A percentile compares a stretch with the other conserved stretches of the same genome.
Conservation (phyloP, 1,140 invertebrate species). For the Achroia grisella region DNA sequence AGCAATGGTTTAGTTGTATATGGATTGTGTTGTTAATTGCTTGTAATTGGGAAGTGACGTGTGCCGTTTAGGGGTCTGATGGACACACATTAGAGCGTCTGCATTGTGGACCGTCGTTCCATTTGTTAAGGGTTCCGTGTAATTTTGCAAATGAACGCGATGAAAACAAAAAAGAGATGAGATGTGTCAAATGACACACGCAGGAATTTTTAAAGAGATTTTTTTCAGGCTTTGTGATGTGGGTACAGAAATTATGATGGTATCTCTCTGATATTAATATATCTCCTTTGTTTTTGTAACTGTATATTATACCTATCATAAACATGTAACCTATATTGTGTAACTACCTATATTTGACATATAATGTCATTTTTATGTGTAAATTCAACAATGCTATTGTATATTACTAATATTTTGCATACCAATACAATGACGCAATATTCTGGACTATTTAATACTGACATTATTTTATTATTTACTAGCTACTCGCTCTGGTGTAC, state of each 20-base stretch:
- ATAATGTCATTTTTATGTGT: too few species aligned
- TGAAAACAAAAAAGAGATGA: slow-evolving; percentile 40
- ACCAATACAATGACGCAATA: too few species aligned
- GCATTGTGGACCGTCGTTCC: slow-evolving; percentile 40
- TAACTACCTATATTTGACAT: too few species aligned
- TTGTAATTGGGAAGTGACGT: slow-evolving; percentile 56
- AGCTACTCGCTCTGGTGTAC: too few species aligned
- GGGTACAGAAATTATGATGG: slow-evolving; percentile 8
- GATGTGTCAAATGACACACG: slow-evolving; percentile 39
- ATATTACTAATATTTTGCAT: too few species aligned
- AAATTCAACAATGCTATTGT: too few species aligned
- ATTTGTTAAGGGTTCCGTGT: slow-evolving; percentile 52
- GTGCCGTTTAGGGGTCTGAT: slow-evolving; percentile 64
- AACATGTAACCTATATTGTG: too few species aligned
- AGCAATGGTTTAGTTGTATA: slow-evolving; percentile 22
- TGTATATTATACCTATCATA: too few species aligned
- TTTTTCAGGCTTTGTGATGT: slow-evolving; percentile 9
- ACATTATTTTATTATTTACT: too few species aligned
- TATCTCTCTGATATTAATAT: too few species aligned
- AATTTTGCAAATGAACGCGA: slow-evolving; percentile 57
- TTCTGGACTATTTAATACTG: too few species aligned
- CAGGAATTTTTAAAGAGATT: slow-evolving; percentile 17
- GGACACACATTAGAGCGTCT: slow-evolving; percentile 64
- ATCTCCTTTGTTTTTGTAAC: too few species aligned
- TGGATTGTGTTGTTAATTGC: slow-evolving; percentile 7